Evolutionary conservation across 2,888 invertebrate species (phyloP), one percentile per base, ranked within the genome.

Genomic region (Oithona nana): DNA sequence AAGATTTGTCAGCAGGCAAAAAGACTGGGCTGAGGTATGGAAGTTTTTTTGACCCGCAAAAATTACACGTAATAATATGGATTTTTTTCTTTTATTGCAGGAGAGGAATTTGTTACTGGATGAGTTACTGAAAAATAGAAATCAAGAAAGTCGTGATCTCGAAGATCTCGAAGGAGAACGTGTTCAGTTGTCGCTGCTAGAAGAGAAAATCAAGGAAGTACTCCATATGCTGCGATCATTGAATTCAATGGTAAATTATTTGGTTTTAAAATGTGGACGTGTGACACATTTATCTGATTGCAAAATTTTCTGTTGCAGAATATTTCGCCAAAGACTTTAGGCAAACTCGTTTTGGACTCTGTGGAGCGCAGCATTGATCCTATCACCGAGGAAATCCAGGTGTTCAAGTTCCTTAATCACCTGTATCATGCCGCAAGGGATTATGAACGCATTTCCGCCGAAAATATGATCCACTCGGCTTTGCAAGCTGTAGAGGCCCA

Each of bases 351-450:
- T 49, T 29, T 59, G 24, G 59, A 59, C 49, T 39, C 59, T 13
- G 59, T 59, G 29, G 59, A 59, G 20, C 59, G 49, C 22, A 50
- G 50, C 28, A 49, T 59, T 28, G 50, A 50, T 49, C 59, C 59
- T 8, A 16, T 28, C 6, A 26, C 22, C 28, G 59, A 50, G 24
- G 59, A 59, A 26, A 50, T 62, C 31, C 39, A 57, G 28, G 62
- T 62, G 39, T 62, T 62, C 62, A 62, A 62, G 48, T 62, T 62
- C 56, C 56, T 62, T 22, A 62, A 56, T 31, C 55, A 55, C 26
- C 48, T 62, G 6, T 62, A 62, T 28, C 55, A 62, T 24, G 22
- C 56, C 16, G 52, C 62, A 11, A 11, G 62, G 11, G 62, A 62
- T 26, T 62, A 62, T 49, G 62, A 62, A 31, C 55, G 62, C 4